These are phyloP conservation scores for Diaphora mendica DNA, from an alignment of 2,888 invertebrate genomes.

Conservation along the genomic window DNA sequence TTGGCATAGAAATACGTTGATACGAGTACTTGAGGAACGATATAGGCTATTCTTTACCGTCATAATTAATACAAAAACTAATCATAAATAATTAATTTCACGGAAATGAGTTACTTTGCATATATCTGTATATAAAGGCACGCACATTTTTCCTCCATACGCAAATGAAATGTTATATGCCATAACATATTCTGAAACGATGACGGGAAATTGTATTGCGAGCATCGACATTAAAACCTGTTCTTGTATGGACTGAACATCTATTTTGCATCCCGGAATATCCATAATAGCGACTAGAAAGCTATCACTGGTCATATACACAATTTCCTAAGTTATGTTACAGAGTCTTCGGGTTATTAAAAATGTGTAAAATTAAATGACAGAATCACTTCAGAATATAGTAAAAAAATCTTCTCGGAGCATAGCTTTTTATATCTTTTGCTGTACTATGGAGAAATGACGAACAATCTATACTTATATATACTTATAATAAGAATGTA, in stretches of 20 bases:
- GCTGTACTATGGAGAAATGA: too few relatives aligned
- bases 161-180: slow-evolving; percentile 35
- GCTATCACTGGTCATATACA: slow-evolving; percentile 28
- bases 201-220: slow-evolving; percentile 67
- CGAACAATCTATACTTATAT: too few relatives aligned
- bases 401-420: not conserved
- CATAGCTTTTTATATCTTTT: not conserved
- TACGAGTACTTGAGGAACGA: too few relatives aligned
- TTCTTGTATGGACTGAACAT: slow-evolving; percentile 34
- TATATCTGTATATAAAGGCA: not conserved
- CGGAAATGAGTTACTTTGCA: too few relatives aligned
- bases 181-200: slow-evolving; percentile 57
- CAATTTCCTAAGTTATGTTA: slow-evolving; percentile 36
- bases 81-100: too few relatives aligned
- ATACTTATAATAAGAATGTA: too few relatives aligned
- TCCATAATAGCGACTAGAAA: slow-evolving; percentile 27
- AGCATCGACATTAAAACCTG: slow-evolving; percentile 59
- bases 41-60: too few relatives aligned
- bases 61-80: too few relatives aligned
- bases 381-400: not conserved
- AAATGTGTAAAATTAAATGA: not conserved
- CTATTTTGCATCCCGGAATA: slow-evolving; percentile 62
- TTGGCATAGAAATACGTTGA: too few relatives aligned
- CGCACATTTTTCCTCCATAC: not conserved
- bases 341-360: slow-evolving; percentile 17